Evolutionary conservation across 1,140 invertebrate species (phyloP).

Genomic region (Pogonognathellus flavescens): DNA sequence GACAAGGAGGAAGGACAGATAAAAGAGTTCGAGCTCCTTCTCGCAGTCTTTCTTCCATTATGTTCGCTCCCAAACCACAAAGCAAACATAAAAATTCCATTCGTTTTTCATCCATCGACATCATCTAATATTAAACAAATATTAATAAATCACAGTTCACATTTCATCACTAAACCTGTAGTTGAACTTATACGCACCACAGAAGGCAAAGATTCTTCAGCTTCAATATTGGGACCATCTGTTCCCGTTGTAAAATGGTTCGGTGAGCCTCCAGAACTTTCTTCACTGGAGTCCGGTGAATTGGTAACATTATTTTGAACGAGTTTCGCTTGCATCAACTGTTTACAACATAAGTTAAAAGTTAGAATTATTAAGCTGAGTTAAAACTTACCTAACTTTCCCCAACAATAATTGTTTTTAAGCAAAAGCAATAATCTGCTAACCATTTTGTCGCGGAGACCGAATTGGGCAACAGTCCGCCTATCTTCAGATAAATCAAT

Average conservation of each 20-base stretch:
- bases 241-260: constrained; percentile 76
- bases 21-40: constrained; percentile 88
- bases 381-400: background rate
- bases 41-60: constrained; percentile 83
- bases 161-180: background rate
- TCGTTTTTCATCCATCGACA: constrained; percentile 85
- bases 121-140: constrained; percentile 71
- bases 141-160: background rate
- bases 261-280: constrained; percentile 90
- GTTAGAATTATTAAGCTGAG: background rate
- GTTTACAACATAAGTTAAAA: constrained; percentile 26
- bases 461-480: constrained; percentile 88
- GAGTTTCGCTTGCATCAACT: constrained; percentile 88
- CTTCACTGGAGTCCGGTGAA: constrained; percentile 88
- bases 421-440: constrained; percentile 60
- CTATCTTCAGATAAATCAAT: constrained; percentile 89
- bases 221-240: constrained; percentile 83
- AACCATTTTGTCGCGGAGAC: constrained; percentile 92
- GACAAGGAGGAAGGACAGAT: constrained; percentile 91
- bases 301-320: constrained; percentile 86
- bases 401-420: background rate
- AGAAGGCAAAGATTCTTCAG: constrained; percentile 90
- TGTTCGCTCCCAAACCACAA: constrained; percentile 86
- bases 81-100: constrained; percentile 91
- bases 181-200: constrained; percentile 77